These are phyloP conservation scores for Saccopteryx leptura DNA, from an alignment of 2,113 vertebrate genomes.

Conservation along the genomic window DNA sequence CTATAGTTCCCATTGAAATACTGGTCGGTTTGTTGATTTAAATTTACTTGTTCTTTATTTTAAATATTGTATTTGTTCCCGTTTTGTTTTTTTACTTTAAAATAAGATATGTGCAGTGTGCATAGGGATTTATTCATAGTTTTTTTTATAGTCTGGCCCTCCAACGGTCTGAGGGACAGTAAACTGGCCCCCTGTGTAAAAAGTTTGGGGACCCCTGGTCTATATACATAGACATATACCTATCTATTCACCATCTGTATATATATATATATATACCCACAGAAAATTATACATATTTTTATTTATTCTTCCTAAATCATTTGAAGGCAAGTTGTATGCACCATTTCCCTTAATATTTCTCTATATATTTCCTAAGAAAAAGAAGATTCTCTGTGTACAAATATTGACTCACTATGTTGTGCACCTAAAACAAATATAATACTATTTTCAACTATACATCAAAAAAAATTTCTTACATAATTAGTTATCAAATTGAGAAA, in stretches of 20 bases:
- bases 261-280: neutral
- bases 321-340: neutral
- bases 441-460: neutral
- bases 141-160: no score
- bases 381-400: neutral
- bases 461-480: neutral
- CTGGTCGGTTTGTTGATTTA: no score
- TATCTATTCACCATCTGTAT: neutral
- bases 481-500: slow-evolving; percentile 46
- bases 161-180: no score
- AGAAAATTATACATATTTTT: neutral
- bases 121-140: no score
- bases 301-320: slow-evolving; percentile 11
- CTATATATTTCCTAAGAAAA: slow-evolving; percentile 28
- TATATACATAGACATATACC: neutral
- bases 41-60: no score
- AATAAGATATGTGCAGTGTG: no score
- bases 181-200: no score
- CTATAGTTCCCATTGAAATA: no score
- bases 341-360: neutral
- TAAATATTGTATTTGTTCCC: no score
- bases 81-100: no score
- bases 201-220: no score
- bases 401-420: neutral
- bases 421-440: neutral